Evolutionary conservation across 1,140 invertebrate species (phyloP).

Genomic region (Andrena cerasifolii): DNA sequence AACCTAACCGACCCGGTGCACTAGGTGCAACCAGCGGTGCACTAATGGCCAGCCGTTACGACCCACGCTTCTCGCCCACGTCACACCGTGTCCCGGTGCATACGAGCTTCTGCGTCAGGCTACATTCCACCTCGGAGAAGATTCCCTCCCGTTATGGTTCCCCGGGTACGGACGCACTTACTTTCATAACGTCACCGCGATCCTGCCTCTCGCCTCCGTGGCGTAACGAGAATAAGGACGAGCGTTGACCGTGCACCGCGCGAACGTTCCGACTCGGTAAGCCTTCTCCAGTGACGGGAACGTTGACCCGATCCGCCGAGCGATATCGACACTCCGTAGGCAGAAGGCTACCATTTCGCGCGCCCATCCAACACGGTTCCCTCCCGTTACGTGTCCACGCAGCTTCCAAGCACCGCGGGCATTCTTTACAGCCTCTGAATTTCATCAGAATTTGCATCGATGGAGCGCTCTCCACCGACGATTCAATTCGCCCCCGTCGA

Average conservation of each 20-base stretch:
- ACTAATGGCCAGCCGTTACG: background rate
- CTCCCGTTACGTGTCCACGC: too few species aligned
- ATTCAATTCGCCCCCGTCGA: background rate
- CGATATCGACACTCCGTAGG: too few species aligned
- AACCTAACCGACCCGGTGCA: background rate
- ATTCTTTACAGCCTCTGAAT: too few species aligned
- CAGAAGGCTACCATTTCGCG: too few species aligned
- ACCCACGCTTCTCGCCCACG: slow-evolving; percentile 6
- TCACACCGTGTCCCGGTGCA: background rate
- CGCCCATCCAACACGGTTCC: too few species aligned
- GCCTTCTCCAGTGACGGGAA: too few species aligned
- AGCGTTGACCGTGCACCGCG: too few species aligned
- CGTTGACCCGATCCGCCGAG: too few species aligned
- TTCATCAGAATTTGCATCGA: too few species aligned
- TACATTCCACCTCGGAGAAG: background rate
- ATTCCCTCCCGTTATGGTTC: background rate
- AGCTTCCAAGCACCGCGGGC: too few species aligned
- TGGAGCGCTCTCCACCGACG: background rate
- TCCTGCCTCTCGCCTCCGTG: background rate
- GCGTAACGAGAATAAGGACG: background rate
- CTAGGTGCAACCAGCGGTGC: background rate
- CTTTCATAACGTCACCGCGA: background rate
- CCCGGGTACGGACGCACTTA: background rate
- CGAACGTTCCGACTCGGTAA: too few species aligned
- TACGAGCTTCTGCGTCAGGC: background rate